phyloP scores from a whole-genome alignment of 2,888 invertebrate species.

The Diplazon laetatorius region DNA sequence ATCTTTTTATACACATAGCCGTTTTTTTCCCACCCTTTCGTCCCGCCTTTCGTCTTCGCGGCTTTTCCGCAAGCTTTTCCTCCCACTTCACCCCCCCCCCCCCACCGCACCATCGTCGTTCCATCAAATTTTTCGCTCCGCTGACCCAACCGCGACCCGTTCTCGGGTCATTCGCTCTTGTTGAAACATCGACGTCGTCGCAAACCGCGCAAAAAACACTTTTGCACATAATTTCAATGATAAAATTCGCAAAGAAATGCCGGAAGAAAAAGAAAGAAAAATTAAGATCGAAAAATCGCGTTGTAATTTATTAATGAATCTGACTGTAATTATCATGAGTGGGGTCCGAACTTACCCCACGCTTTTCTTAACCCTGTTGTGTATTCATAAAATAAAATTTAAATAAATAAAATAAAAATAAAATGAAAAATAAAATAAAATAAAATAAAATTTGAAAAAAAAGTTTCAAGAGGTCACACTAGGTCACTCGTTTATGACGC shows the following conservation, averaged over 20 bases:
- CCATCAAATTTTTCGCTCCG: slow-evolving; percentile 59
- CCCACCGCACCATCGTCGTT: slow-evolving; percentile 64
- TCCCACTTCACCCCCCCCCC: slow-evolving; percentile 56
- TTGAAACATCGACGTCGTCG: slow-evolving; percentile 8
- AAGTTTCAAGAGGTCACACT: too few species aligned
- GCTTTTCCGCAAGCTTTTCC: slow-evolving; percentile 55
- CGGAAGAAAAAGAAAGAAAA: too few species aligned
- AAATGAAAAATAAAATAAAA: too few species aligned
- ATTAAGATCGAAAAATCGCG: too few species aligned
- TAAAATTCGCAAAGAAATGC: neutral
- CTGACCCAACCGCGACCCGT: neutral
- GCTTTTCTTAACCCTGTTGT: too few species aligned
- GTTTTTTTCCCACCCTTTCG: neutral
- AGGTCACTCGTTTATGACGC: too few species aligned
- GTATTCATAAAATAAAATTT: too few species aligned
- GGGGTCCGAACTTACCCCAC: too few species aligned
- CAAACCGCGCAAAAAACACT: neutral
- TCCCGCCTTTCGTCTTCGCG: slow-evolving; percentile 10
- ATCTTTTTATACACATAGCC: slow-evolving; percentile 37
- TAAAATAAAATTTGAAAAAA: too few species aligned
- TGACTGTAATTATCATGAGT: too few species aligned
- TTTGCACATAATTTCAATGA: neutral
- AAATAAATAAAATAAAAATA: too few species aligned
- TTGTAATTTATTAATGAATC: too few species aligned
- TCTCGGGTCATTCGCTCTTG: slow-evolving; percentile 28